These are phyloP conservation scores for Tenualosa thibaudeaui DNA, from an alignment of 2,797 vertebrate genomes.

Conservation along the genomic window DNA sequence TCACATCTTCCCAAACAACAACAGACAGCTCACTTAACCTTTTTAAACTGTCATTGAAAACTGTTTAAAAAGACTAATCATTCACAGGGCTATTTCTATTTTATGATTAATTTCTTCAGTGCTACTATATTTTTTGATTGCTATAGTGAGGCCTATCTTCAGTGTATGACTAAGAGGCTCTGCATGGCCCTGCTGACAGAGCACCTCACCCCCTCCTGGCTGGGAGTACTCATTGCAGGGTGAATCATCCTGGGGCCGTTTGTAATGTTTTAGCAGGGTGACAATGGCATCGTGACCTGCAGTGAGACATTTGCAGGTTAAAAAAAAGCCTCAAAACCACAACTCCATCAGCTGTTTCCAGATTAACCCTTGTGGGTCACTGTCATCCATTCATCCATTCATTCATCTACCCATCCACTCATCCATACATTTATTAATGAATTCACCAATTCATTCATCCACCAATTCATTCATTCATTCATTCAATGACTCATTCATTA, in stretches of 20 bases:
- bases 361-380: not conserved
- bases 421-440: not conserved
- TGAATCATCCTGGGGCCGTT: conserved; percentile 88
- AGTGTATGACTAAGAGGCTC: not conserved
- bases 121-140: not conserved
- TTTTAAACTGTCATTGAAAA: not conserved
- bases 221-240: conserved; percentile 96
- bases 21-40: not conserved
- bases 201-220: conserved; percentile 89
- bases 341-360: not conserved
- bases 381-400: not conserved
- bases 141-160: not conserved
- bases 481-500: not conserved
- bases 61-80: not conserved
- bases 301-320: not conserved
- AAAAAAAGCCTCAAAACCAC: not conserved
- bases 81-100: not conserved
- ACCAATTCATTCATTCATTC: not conserved
- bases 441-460: not conserved
- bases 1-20: not conserved
- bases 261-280: conserved; percentile 95
- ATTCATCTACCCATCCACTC: not conserved
- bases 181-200: not conserved
- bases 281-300: conserved; percentile 92
- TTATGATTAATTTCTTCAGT: not conserved